Base-by-base conservation (phyloP, 2,113 vertebrate genomes). In the Callocephalon fimbriatum region DNA sequence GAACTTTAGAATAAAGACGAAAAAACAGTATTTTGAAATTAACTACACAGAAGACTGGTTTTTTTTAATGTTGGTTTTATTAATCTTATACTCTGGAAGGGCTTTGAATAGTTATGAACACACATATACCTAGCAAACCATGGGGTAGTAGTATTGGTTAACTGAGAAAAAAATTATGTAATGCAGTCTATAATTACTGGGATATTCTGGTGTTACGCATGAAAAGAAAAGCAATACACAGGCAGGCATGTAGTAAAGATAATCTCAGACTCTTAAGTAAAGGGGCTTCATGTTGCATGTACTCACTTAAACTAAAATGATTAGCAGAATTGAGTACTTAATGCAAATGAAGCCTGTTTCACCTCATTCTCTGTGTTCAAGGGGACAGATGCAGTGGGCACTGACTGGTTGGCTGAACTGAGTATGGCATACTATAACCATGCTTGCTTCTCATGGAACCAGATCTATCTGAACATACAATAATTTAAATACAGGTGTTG, bases 21-120 rank as follows among this genome's bases (percentile, higher is more conserved):
- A 96, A 95, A 63, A 42, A 51, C 61, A 90, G 21, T 42, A 87
- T 95, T 94, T 71, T 68, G 70, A 96, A 89, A 95, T 91, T 84
- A 79, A 68, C 47, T 70, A 10, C 19, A 48, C 6, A 29, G 31
- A 45, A 29, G 56, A 20, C 1, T 38, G 32, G 9, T 85, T 66
- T 97, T 40, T 88, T 77, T 29, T 78, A 93, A 91, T 3, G 20
- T 32, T 93, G 11, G 74, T 50, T 48, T 91, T 93, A 47, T 82
- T 95, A 88, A 84, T 87, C 31, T 93, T 77, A 5, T 27, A 27
- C 4, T 59, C 16, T 72, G 17, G 22, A 47, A 65, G 14, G 22
- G 21, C 29, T 94, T 82, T 44, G 22, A 68, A 58, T 32, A 77
- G 6, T 29, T 90, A 27, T 70, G 47, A 93, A 61, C 23, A 42